A percentile compares a stretch with the other conserved stretches of the same genome.
Evolutionary conservation across 2,797 vertebrate genomes (phyloP).

Genomic region (Pyrocephalus nanus): DNA sequence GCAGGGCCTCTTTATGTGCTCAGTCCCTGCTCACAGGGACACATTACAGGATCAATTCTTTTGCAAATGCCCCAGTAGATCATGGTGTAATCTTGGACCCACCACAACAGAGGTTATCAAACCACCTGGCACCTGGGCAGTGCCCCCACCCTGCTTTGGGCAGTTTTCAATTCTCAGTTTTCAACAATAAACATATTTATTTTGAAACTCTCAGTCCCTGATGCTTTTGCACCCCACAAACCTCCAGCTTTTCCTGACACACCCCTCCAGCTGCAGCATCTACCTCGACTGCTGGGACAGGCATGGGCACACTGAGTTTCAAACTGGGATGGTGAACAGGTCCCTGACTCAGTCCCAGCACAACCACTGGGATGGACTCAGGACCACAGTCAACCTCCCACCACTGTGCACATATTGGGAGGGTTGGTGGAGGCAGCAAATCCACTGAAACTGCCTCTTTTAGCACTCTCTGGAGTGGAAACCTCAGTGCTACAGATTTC

Average conservation of each 20-base stretch:
- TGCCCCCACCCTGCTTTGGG: background rate
- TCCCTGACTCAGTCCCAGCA: background rate
- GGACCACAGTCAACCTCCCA: background rate
- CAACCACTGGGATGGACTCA: fast-evolving
- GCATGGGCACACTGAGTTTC: fast-evolving
- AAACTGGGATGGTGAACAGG: too few relatives aligned
- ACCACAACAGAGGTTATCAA: background rate
- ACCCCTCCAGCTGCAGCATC: background rate
- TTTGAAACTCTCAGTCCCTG: background rate
- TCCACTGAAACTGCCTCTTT: background rate
- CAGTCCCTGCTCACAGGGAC: background rate
- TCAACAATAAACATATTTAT: background rate
- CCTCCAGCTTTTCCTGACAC: background rate
- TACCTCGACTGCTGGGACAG: background rate
- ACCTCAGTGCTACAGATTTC: background rate
- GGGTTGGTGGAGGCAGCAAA: background rate
- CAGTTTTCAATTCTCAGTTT: background rate
- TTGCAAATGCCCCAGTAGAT: background rate
- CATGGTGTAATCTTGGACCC: background rate
- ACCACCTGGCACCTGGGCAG: background rate
- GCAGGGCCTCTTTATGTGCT: background rate
- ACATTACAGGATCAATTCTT: background rate
- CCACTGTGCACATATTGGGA: fast-evolving
- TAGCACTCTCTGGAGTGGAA: background rate
- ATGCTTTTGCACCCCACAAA: background rate